A percentile compares a stretch with the other conserved stretches of the same genome.
Evolutionary conservation across 92 coral and sea anemone species (phyloP).

Genomic region (Actinostola sp.): DNA sequence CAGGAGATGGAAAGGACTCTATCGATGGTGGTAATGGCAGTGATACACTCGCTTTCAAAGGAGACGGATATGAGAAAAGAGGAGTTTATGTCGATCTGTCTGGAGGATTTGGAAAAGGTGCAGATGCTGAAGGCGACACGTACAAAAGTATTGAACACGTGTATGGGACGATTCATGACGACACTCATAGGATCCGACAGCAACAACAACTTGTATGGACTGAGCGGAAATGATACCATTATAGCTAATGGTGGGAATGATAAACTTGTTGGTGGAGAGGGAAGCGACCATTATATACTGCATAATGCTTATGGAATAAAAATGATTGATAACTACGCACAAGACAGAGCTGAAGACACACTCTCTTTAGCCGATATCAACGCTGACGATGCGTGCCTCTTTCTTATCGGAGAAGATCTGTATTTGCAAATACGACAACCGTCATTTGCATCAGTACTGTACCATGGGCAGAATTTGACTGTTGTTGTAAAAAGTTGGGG

Average conservation of each 20-base stretch:
- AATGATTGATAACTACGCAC: constrained; percentile 60
- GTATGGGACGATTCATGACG: constrained; percentile 56
- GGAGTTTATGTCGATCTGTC: constrained; percentile 36
- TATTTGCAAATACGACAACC: constrained; percentile 26
- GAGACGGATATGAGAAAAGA: constrained; percentile 32
- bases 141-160: constrained; percentile 54
- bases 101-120: constrained; percentile 53
- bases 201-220: constrained; percentile 44
- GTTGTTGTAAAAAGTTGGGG: constrained; percentile 47
- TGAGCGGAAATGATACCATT: constrained; percentile 34
- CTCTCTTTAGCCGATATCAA: constrained; percentile 47
- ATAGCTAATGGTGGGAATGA: constrained; percentile 44
- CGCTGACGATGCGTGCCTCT: constrained; percentile 46
- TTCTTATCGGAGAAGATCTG: constrained; percentile 45
- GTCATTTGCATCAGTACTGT: constrained; percentile 24
- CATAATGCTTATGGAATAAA: constrained; percentile 41
- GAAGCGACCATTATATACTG: constrained; percentile 44
- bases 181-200: constrained; percentile 45
- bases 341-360: constrained; percentile 47
- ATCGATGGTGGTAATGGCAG: constrained; percentile 51
- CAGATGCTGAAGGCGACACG: constrained; percentile 59
- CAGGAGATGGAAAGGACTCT: constrained; percentile 35
- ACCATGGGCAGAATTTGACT: constrained; percentile 36
- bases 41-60: constrained; percentile 50
- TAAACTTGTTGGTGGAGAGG: constrained; percentile 57